Conservation (phyloP, 2,888 invertebrate species). For the Tinea trinotella region DNA sequence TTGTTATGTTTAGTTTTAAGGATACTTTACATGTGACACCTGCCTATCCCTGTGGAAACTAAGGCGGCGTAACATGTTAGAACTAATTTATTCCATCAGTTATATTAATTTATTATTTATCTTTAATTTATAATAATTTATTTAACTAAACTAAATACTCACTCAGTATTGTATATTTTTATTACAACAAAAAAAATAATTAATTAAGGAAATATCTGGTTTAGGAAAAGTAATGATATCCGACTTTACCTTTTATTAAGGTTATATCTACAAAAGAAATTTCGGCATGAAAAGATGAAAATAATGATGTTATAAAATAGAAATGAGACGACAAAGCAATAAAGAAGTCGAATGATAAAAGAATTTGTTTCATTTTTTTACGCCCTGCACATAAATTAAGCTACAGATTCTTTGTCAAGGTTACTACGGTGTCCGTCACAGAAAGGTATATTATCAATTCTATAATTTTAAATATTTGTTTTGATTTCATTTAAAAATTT, state of each 20-base stretch:
- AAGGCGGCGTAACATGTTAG: no score
- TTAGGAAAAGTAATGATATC: constrained; percentile 1
- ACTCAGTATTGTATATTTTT: no score
- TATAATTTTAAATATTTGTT: neutral
- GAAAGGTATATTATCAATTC: no score
- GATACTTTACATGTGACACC: no score
- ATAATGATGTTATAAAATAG: constrained; percentile 17
- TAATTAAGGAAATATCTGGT: neutral
- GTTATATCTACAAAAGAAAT: neutral
- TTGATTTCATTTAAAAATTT: no score
- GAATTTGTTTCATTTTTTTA: constrained; percentile 1
- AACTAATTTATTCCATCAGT: no score
- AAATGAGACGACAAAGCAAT: constrained; percentile 11
- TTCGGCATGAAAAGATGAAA: constrained; percentile 6
- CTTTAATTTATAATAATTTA: no score
- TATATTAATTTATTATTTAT: no score
- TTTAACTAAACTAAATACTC: no score
- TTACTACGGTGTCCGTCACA: neutral
- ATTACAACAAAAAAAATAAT: no score
- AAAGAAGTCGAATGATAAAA: constrained; percentile 2
- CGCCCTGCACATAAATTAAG: constrained; percentile 1
- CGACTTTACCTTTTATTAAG: constrained; percentile 5
- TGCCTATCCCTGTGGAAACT: no score
- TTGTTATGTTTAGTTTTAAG: no score
- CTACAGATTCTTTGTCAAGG: neutral